A percentile compares a stretch with the other conserved stretches of the same genome.
Conservation (phyloP, 2,113 vertebrate species). For the Pedionomus torquatus region DNA sequence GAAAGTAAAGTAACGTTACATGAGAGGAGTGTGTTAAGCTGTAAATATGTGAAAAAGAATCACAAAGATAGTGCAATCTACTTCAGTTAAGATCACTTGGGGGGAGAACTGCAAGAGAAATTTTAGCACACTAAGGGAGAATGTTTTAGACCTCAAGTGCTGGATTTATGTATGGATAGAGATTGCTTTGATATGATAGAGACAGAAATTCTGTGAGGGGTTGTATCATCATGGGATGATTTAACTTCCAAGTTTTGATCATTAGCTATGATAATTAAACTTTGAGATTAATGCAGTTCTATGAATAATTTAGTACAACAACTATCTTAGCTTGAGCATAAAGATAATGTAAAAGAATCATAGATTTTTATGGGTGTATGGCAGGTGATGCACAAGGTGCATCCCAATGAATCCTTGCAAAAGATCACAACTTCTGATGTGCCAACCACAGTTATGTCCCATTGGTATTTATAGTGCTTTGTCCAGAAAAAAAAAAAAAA, state of each 20-base stretch:
- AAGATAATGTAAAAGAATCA: not conserved
- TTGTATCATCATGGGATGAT: not conserved
- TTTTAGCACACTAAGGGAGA: not conserved
- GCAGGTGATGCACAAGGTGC: not conserved
- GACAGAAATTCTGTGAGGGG: not conserved
- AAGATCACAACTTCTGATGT: not conserved
- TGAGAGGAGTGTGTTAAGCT: not conserved
- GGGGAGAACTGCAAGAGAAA: not conserved
- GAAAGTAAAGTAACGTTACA: not conserved
- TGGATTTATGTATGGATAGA: not conserved
- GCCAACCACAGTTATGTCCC: not conserved
- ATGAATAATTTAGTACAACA: constrained; percentile 17
- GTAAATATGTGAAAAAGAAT: not conserved
- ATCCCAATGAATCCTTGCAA: not conserved
- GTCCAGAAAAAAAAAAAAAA: not conserved
- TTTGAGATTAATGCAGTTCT: not conserved
- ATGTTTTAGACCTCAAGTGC: not conserved
- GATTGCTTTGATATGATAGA: not conserved
- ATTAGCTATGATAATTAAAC: not conserved
- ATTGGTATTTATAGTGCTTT: not conserved
- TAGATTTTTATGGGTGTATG: not conserved
- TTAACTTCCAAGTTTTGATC: not conserved
- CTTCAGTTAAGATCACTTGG: not conserved
- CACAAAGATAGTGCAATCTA: not conserved
- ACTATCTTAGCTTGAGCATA: not conserved